phyloP scores from a whole-genome alignment of 2,113 vertebrate genomes.

The Glaucidium brasilianum region DNA sequence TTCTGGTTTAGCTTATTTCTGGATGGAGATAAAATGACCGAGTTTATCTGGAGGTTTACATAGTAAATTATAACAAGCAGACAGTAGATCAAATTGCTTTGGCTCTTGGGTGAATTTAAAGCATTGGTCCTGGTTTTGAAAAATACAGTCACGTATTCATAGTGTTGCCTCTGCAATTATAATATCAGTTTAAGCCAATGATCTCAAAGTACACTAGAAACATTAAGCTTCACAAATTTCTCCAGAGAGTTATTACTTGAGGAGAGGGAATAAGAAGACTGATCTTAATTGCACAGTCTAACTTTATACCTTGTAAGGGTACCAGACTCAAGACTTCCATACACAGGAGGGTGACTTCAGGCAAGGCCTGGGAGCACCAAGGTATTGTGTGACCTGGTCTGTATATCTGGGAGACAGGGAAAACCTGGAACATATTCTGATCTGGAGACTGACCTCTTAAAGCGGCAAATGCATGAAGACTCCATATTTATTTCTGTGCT shows the following conservation, averaged over 20 bases:
- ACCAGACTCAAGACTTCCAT: background rate
- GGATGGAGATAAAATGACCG: background rate
- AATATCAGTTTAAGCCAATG: background rate
- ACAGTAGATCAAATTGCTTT: background rate
- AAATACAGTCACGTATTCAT: background rate
- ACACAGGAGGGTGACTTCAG: background rate
- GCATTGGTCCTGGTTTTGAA: background rate
- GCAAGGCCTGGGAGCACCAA: background rate
- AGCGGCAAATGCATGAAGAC: background rate
- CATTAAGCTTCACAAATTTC: background rate
- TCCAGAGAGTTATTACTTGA: background rate
- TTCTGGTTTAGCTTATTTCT: background rate
- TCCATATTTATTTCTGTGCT: background rate
- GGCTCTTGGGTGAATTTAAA: background rate
- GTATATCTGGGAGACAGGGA: background rate
- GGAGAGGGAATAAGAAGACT: background rate
- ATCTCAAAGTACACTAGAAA: background rate
- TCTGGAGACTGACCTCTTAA: background rate
- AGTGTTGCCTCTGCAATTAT: background rate
- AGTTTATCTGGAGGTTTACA: background rate
- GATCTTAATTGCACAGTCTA: background rate
- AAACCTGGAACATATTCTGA: rapidly evolving
- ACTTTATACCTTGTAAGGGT: background rate
- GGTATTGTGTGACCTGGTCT: background rate
- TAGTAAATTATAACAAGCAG: background rate